These are phyloP conservation scores for Hucho hucho DNA, from an alignment of 2,113 vertebrate genomes.

Conservation along the genomic window DNA sequence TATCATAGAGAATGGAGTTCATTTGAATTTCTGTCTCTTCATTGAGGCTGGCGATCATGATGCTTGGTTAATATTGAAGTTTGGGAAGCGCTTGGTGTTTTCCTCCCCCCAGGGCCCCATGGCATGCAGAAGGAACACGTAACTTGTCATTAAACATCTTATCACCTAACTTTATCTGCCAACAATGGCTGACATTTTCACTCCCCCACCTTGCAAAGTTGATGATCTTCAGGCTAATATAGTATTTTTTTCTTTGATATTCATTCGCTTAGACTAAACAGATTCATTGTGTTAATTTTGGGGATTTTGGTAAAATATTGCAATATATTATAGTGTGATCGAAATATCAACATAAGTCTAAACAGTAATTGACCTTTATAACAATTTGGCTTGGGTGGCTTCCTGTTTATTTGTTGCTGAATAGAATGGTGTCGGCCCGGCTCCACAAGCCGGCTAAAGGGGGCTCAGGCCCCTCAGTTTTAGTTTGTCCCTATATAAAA, in stretches of 20 bases:
- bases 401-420: conserved; percentile 59
- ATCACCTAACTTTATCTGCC: conserved; percentile 58
- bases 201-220: conserved; percentile 38
- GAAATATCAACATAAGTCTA: background rate
- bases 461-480: too few species aligned
- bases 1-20: conserved; percentile 63
- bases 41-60: conserved; percentile 67
- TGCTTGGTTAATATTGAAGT: conserved; percentile 73
- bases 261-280: background rate
- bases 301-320: background rate
- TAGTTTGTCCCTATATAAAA: too few species aligned
- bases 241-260: conserved; percentile 8
- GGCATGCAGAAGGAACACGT: conserved; percentile 54
- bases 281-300: background rate
- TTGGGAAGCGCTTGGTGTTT: conserved; percentile 63
- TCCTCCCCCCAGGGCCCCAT: conserved; percentile 36
- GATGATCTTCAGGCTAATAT: conserved; percentile 21
- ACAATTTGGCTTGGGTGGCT: conserved; percentile 33
- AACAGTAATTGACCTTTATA: background rate
- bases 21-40: conserved; percentile 75
- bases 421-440: background rate
- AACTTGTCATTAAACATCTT: conserved; percentile 70
- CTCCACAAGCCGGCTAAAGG: too few species aligned
- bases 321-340: too few species aligned
- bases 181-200: conserved; percentile 45